Base-by-base conservation (phyloP, 2,888 invertebrate genomes). In the Molorchus minor region DNA sequence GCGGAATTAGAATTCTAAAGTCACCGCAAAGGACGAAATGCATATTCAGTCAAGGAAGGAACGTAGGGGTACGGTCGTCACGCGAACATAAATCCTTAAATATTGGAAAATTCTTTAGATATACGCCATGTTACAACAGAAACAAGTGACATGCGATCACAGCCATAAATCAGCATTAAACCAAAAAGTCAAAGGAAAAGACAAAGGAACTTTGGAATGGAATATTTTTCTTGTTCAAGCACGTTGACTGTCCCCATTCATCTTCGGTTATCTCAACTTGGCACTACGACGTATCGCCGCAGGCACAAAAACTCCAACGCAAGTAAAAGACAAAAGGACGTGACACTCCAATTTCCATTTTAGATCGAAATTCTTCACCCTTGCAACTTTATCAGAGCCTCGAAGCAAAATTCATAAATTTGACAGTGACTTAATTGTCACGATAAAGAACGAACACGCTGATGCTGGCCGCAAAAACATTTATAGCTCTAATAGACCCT, bases 291-390 rank as follows among this genome's bases (percentile, higher is more conserved):
- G 75, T 69, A 71, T 70, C 70, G 76, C 77, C 74, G 71, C 75
- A 69, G 69, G 75, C 72, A 75, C 75, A 77, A 76, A 77, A 78
- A 77, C 72, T 67, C 65, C 61, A 58, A 60, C 64, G 65, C 70
- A 67, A 64, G 67, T 70, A 75, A 78, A 77, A 79, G 77, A 79
- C 78, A 79, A 79, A 79, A 79, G 77, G 78, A 80, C 75, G 79
- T 78, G 79, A 80, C 79, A 80, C 77, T 76, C 78, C 79, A 80
- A 79, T 80, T 80, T 80, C 79, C 80, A 80, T 79, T 79, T 77
- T 75, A 77, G 77, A 79, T 79, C 78, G 77, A 75, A 78, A 78
- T 76, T 76, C 75, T 72, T 67, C 65, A 58, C 57, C 68, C 72
- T 68, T 63, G 70, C 67, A 69, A 70, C 65, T 73, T 73, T 74